Conservation (phyloP, 2,888 invertebrate species). For the Megastigmus dorsalis region DNA sequence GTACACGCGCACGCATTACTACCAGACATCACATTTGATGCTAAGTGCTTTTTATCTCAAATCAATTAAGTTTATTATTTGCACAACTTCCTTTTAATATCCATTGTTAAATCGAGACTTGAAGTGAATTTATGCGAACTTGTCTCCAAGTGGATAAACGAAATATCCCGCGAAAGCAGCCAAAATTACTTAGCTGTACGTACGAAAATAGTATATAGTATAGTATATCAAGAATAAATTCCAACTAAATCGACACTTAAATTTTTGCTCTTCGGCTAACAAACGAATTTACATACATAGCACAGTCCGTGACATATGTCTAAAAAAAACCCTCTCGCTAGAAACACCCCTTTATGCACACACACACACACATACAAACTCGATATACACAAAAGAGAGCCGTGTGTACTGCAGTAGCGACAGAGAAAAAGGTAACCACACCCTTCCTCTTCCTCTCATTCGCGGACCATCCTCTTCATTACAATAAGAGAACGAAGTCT, state of each 20-base stretch:
- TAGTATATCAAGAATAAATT: neutral
- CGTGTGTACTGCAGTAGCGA: neutral
- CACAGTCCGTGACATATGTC: slow-evolving; percentile 23
- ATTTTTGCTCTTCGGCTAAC: slow-evolving; percentile 17
- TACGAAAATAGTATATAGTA: no score
- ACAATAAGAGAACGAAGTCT: slow-evolving; percentile 34
- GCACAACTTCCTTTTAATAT: neutral
- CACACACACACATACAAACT: neutral
- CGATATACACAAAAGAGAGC: slow-evolving; percentile 24
- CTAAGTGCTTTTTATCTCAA: no score
- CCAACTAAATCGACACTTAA: slow-evolving; percentile 15
- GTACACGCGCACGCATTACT: no score
- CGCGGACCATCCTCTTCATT: slow-evolving; percentile 14
- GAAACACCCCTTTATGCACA: slow-evolving; percentile 6
- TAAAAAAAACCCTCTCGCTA: slow-evolving; percentile 27
- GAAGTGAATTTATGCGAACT: no score
- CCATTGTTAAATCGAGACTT: no score
- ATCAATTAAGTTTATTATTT: no score
- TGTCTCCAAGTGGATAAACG: no score
- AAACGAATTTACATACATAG: slow-evolving; percentile 39
- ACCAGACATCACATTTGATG: no score
- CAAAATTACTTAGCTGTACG: no score
- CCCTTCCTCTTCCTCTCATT: neutral
- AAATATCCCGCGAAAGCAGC: no score
- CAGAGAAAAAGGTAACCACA: slow-evolving; percentile 15